Evolutionary conservation across 2,113 vertebrate genomes (phyloP), one percentile per base, ranked within the genome.

Genomic region (Indri indri): DNA sequence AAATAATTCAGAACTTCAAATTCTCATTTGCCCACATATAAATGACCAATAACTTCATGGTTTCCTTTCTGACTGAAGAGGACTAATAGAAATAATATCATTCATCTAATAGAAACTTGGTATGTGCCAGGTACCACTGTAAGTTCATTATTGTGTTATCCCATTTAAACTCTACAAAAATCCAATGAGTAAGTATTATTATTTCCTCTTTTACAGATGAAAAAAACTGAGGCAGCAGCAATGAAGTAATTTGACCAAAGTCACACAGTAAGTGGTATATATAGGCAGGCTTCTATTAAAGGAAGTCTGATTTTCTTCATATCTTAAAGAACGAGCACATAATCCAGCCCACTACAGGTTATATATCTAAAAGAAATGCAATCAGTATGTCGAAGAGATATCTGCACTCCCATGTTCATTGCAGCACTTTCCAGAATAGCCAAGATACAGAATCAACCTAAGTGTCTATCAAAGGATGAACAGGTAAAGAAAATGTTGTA

Each of bases 1-100:
- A 93, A 84, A 79, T 80, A 95, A 88, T 88, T n/a, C 84, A n/a
- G 32, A 85, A 61, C 50, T 70, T 42, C 80, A 81, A 70, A 90
- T 85, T 65, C 70, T 50, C 74, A 61, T 88, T 94, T 68, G 30
- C 1, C 8, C 14, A 52, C 17, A 32, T 8, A 74, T 84, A 61
- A 83, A 42, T 70, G 77, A 65, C 40, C 52, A 3, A 59, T 76
- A 88, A 52, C 23, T n/a, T 70, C 57, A 74, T 54, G 1, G 57
- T 40, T 88, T 83, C 42, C 22, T n/a, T 81, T 85, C 74, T 90
- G 40, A 83, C 61, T 73, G 34, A 84, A 66, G 45, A 96, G 30
- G 37, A 42, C 20, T 32, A 13, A n/a, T 25, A n/a, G 81, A 90
- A 79, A 92, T 42, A 83, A 40, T 8, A 77, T 42, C 47, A 32